Conservation (phyloP, 2,888 invertebrate species). For the Andrena minutula region DNA sequence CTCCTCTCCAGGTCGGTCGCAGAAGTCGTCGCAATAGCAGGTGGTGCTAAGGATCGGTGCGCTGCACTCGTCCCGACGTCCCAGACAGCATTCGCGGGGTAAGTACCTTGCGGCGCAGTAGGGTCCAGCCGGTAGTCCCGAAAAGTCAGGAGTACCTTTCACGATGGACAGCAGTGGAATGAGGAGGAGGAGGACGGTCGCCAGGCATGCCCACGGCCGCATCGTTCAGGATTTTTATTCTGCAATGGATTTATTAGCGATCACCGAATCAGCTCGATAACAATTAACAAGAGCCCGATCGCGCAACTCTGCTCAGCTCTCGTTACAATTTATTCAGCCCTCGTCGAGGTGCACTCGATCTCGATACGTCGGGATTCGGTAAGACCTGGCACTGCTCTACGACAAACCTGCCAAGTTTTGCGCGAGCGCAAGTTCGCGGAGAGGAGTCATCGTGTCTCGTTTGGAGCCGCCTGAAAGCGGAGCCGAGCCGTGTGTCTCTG, state of each 20-base stretch:
- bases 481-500: constrained; percentile 4
- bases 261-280: not conserved
- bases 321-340: constrained; percentile 8
- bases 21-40: constrained; percentile 98
- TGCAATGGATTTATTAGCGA: not conserved
- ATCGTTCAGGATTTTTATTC: constrained; percentile 62
- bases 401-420: constrained; percentile 52
- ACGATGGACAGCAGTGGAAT: constrained; percentile 48
- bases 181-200: constrained; percentile 58
- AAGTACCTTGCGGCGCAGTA: constrained; percentile 86
- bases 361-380: constrained; percentile 46
- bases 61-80: constrained; percentile 93
- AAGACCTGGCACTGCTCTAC: constrained; percentile 57
- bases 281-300: not conserved
- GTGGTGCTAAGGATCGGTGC: constrained; percentile 92
- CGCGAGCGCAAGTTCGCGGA: constrained; percentile 16
- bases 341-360: constrained; percentile 33
- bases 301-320: not conserved
- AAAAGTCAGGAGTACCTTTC: constrained; percentile 76
- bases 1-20: constrained; percentile 89
- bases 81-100: constrained; percentile 89
- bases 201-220: constrained; percentile 56
- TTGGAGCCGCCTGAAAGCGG: constrained; percentile 61
- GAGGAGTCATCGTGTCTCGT: constrained; percentile 45
- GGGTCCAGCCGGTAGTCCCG: constrained; percentile 87